Evolutionary conservation across 2,888 invertebrate species (phyloP).

Genomic region (Matsumyia berberina): DNA sequence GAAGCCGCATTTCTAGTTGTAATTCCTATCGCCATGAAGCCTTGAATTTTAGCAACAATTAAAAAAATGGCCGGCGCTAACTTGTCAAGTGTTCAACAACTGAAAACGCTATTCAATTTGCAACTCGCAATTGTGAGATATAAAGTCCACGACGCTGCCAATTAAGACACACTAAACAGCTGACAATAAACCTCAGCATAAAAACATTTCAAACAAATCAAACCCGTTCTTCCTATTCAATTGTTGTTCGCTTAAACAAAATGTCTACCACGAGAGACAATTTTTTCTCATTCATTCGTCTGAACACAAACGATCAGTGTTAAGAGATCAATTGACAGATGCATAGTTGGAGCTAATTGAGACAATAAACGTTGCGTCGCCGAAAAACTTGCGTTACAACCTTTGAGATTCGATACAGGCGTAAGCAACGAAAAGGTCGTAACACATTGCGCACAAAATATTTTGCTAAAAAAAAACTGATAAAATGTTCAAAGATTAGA

Average conservation of each 20-base stretch:
- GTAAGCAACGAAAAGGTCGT: slow-evolving; percentile 6
- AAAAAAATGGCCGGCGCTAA: background rate
- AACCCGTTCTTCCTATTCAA: background rate
- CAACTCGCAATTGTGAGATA: background rate
- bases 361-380: slow-evolving; percentile 2
- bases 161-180: background rate
- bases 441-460: background rate
- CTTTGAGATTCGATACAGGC: background rate
- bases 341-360: slow-evolving; percentile 39
- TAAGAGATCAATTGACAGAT: slow-evolving; percentile 44
- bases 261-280: background rate
- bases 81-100: background rate
- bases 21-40: background rate
- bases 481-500: slow-evolving; percentile 46
- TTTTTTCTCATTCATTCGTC: background rate
- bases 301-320: slow-evolving; percentile 22
- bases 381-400: slow-evolving; percentile 2
- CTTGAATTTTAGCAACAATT: background rate
- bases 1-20: background rate
- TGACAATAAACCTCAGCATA: background rate
- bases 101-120: background rate
- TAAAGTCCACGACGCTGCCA: background rate
- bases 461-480: slow-evolving; percentile 9
- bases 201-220: background rate
- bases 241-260: slow-evolving; percentile 6